phyloP scores from a whole-genome alignment of 2,797 vertebrate species.

The Crocodylus rhombifer region DNA sequence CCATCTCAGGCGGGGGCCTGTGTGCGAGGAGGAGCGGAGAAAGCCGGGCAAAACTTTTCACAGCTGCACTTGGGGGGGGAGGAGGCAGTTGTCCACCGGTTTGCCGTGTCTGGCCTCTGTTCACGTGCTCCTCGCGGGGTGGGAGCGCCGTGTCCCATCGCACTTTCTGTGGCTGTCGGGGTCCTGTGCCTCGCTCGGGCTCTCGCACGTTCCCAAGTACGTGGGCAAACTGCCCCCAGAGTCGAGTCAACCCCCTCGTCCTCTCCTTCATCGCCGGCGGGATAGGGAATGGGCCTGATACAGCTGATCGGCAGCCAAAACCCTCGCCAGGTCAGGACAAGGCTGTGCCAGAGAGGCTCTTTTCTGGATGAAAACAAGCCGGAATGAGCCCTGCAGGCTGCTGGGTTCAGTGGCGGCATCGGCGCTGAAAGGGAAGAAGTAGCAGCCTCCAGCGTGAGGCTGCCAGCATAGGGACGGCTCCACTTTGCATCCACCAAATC shows the following conservation, averaged over 20 bases:
- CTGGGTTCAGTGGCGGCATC: constrained; percentile 4
- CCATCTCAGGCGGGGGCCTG: not conserved
- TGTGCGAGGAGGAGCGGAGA: not conserved
- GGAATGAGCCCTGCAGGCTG: not conserved
- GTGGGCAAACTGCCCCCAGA: not conserved
- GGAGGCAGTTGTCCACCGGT: rapidly evolving
- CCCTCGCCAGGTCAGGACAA: rapidly evolving
- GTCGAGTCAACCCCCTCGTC: rapidly evolving
- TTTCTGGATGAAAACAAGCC: not conserved
- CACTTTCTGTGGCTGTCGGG: not conserved
- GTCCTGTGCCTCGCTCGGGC: not conserved
- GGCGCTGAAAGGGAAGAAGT: not conserved
- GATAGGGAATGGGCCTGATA: not conserved
- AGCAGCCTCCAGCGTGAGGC: constrained; percentile 12
- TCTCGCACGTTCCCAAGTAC: not conserved
- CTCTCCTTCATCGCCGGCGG: not conserved
- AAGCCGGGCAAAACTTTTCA: rapidly evolving
- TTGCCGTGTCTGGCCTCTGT: not conserved
- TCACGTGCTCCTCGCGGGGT: not conserved
- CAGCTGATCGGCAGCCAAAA: rapidly evolving
- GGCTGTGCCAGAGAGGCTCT: not conserved
- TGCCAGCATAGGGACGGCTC: not conserved
- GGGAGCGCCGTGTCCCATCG: not conserved
- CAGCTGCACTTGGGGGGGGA: not conserved
- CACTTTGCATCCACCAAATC: not conserved